phyloP scores from a whole-genome alignment of 2,797 vertebrate species.

The Aeoliscus strigatus region DNA sequence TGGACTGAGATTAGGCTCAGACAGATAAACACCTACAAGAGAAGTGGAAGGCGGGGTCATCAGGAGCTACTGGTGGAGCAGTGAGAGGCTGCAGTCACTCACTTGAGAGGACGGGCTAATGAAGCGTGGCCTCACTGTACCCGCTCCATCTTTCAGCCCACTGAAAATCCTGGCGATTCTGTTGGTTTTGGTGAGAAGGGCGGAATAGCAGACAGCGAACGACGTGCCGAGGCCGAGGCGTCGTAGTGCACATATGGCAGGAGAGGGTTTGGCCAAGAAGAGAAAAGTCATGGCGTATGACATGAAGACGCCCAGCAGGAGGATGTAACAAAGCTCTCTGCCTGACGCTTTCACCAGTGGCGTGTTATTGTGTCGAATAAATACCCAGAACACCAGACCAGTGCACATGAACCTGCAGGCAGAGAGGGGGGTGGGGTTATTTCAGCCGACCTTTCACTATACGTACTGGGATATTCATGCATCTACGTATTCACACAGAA shows the following conservation, averaged over 20 bases:
- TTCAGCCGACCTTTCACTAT: too few relatives aligned
- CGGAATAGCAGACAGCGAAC: conserved; percentile 95
- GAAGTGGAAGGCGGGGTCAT: conserved; percentile 10
- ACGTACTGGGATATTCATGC: too few relatives aligned
- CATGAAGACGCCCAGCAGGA: conserved; percentile 91
- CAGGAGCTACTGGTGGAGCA: conserved; percentile 26
- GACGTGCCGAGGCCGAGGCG: conserved; percentile 92
- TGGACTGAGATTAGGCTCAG: conserved; percentile 93
- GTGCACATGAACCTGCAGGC: conserved; percentile 84
- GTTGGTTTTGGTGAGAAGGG: conserved; percentile 97
- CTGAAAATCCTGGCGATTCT: conserved; percentile 95
- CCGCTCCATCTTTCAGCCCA: conserved; percentile 88
- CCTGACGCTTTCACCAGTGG: conserved; percentile 97
- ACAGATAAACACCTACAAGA: conserved; percentile 87
- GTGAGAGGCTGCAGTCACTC: conserved; percentile 17
- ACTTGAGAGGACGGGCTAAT: conserved; percentile 97
- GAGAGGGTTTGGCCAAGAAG: conserved; percentile 95
- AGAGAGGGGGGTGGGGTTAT: too few relatives aligned
- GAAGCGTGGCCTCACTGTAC: conserved; percentile 89
- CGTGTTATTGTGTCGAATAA: conserved; percentile 91
- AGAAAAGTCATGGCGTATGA: conserved; percentile 99
- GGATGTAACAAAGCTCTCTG: conserved; percentile 93
- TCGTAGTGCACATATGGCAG: conserved; percentile 89
- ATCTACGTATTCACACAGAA: too few relatives aligned
- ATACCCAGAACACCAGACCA: conserved; percentile 86